Evolutionary conservation across 2,797 vertebrate genomes (phyloP).

Genomic region (Hafferia zeledoni): DNA sequence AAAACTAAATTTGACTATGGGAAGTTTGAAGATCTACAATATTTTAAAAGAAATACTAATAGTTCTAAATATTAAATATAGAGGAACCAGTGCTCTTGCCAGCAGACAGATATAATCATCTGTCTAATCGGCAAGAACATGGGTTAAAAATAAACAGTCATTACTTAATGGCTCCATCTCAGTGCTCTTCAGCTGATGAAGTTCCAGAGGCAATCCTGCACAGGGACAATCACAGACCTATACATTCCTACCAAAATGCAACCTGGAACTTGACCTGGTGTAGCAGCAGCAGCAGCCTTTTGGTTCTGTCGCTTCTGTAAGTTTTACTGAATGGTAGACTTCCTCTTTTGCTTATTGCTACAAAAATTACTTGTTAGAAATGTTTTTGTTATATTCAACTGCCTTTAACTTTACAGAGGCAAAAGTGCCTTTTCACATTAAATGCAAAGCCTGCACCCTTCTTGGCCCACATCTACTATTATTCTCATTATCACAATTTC

Average conservation of each 20-base stretch:
- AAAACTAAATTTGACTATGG: not conserved
- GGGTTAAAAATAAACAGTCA: not conserved
- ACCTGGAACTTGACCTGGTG: not conserved
- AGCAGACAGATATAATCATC: not conserved
- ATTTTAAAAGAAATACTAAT: not conserved
- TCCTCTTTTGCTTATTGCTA: not conserved
- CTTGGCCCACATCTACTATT: not conserved
- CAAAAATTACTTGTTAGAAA: not conserved
- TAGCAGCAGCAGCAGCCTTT: not conserved
- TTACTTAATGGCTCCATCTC: not conserved
- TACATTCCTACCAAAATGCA: not conserved
- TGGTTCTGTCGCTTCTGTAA: not conserved
- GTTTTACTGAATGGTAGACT: not conserved
- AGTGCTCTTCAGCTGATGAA: not conserved
- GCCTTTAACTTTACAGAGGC: not conserved
- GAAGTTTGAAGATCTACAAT: not conserved
- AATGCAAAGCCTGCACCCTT: not conserved
- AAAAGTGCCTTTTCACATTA: not conserved
- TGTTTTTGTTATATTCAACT: not conserved
- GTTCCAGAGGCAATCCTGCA: not conserved
- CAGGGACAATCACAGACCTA: not conserved
- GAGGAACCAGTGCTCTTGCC: not conserved
- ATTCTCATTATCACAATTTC: not conserved
- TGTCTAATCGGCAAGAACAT: not conserved
- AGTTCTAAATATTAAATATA: not conserved